Conservation (phyloP, 2,888 invertebrate species). For the Philereme vetulata region DNA sequence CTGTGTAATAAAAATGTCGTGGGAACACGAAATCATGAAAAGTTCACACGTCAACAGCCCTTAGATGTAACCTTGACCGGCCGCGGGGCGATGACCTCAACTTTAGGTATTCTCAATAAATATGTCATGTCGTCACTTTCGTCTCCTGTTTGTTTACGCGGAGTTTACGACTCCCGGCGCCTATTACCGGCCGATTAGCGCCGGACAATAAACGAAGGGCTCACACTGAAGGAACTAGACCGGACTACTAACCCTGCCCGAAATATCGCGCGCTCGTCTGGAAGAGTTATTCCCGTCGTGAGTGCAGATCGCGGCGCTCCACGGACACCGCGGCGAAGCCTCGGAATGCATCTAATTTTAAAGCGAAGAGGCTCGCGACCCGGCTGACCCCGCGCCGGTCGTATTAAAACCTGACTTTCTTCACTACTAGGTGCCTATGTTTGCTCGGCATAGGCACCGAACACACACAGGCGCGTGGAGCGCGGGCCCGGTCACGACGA, state of each 20-base stretch:
- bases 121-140: slow-evolving; percentile 43
- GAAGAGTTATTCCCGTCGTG: slow-evolving; percentile 70
- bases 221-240: slow-evolving; percentile 54
- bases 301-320: slow-evolving; percentile 64
- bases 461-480: slow-evolving; percentile 69
- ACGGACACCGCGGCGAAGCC: slow-evolving; percentile 65
- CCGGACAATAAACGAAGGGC: slow-evolving; percentile 55
- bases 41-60: slow-evolving; percentile 56
- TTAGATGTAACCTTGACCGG: slow-evolving; percentile 70
- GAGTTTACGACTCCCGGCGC: slow-evolving; percentile 47
- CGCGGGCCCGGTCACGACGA: slow-evolving; percentile 78
- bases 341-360: slow-evolving; percentile 83
- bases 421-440: slow-evolving; percentile 81
- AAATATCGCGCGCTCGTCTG: slow-evolving; percentile 74
- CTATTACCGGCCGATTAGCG: slow-evolving; percentile 52
- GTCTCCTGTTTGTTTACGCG: slow-evolving; percentile 50
- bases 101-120: slow-evolving; percentile 41
- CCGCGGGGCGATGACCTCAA: slow-evolving; percentile 66
- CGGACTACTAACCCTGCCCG: slow-evolving; percentile 78
- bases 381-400: slow-evolving; percentile 78
- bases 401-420: slow-evolving; percentile 83
- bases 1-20: slow-evolving; percentile 47
- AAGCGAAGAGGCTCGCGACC: slow-evolving; percentile 82
- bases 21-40: slow-evolving; percentile 50
- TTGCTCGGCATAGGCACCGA: slow-evolving; percentile 77